Conservation (phyloP, 2,888 invertebrate species). For the Acleris laterana region DNA sequence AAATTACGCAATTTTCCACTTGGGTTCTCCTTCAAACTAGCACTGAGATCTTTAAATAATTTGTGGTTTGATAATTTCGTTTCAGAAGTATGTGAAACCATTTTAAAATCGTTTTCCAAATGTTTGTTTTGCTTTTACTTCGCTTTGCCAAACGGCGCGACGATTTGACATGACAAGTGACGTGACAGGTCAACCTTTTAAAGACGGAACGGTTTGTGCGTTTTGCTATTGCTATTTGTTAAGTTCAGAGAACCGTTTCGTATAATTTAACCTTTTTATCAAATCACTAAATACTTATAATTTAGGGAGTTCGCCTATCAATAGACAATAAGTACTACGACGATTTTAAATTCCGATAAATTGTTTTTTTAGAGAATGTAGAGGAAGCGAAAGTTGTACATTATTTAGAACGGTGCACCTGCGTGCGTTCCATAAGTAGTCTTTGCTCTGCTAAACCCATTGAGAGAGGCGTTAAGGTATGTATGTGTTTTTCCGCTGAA, state of each 20-base stretch:
- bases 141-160: conserved; percentile 11
- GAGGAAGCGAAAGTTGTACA: too few species aligned
- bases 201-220: background rate
- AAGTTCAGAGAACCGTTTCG: background rate
- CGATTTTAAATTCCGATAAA: too few species aligned
- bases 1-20: conserved; percentile 86
- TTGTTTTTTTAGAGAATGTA: too few species aligned
- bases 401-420: too few species aligned
- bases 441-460: too few species aligned
- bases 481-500: too few species aligned
- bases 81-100: conserved; percentile 85
- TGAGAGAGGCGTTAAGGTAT: too few species aligned
- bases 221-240: conserved; percentile 16
- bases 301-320: too few species aligned
- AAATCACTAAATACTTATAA: too few species aligned
- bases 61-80: conserved; percentile 84
- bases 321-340: too few species aligned
- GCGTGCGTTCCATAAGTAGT: too few species aligned
- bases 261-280: too few species aligned
- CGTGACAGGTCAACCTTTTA: conserved; percentile 13
- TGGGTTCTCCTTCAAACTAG: conserved; percentile 77
- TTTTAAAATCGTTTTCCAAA: conserved; percentile 52
- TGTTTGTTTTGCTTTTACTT: conserved; percentile 31
- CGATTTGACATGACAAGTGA: conserved; percentile 12
- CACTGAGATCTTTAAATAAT: conserved; percentile 85